Conservation (phyloP, 2,888 invertebrate species). For the Ectemnius continuus region DNA sequence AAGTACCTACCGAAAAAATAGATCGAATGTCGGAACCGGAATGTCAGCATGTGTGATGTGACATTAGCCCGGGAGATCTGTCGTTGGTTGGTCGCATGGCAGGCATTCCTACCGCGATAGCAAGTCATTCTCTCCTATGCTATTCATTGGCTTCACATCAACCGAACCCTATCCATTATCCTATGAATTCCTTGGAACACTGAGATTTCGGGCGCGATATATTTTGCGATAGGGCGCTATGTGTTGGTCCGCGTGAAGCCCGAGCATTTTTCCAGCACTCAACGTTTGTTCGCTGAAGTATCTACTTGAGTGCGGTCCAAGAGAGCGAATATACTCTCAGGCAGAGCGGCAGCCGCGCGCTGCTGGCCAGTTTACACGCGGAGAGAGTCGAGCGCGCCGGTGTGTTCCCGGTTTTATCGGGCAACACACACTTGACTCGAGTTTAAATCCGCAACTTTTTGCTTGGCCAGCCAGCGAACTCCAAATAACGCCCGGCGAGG, state of each 20-base stretch:
- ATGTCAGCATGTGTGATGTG: slow-evolving; percentile 27
- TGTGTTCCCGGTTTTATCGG: slow-evolving; percentile 70
- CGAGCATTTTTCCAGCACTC: slow-evolving; percentile 40
- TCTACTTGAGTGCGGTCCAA: slow-evolving; percentile 53
- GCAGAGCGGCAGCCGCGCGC: slow-evolving; percentile 17
- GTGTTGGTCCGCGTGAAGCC: too few relatives aligned
- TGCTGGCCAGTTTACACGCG: slow-evolving; percentile 54
- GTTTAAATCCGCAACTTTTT: slow-evolving; percentile 67
- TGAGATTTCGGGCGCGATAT: too few relatives aligned
- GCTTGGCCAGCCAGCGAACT: slow-evolving; percentile 52
- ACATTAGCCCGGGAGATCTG: slow-evolving; percentile 8
- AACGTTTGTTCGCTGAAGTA: slow-evolving; percentile 49
- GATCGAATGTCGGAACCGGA: slow-evolving; percentile 29
- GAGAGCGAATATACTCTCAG: slow-evolving; percentile 46
- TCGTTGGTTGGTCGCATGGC: neutral
- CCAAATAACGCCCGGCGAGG: slow-evolving; percentile 57
- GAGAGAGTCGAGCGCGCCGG: slow-evolving; percentile 39
- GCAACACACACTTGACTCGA: slow-evolving; percentile 67
- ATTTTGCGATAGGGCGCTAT: too few relatives aligned
- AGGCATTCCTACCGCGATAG: too few relatives aligned
- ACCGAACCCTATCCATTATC: too few relatives aligned
- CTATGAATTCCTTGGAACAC: too few relatives aligned
- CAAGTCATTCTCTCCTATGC: too few relatives aligned
- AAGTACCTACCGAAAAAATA: slow-evolving; percentile 24
- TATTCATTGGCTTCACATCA: too few relatives aligned